Conservation (phyloP, 1,140 invertebrate genomes). For the Xylocopa sonorina region DNA sequence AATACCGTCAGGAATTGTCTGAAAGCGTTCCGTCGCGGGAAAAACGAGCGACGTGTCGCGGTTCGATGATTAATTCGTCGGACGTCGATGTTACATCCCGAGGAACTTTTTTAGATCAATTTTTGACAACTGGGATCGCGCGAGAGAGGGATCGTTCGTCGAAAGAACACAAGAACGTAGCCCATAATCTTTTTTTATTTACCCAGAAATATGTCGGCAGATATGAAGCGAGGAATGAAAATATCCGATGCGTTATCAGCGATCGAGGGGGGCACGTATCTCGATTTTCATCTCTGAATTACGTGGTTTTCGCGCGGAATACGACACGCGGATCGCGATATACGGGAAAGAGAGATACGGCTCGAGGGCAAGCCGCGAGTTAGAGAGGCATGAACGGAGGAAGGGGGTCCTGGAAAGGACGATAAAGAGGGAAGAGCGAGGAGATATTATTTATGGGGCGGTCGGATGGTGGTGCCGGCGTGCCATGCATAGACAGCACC, state of each 20-base stretch:
- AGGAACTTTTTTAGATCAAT: background rate
- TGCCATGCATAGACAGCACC: constrained; percentile 79
- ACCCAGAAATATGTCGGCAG: too few relatives aligned
- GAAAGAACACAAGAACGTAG: too few relatives aligned
- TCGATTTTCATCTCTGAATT: constrained; percentile 17
- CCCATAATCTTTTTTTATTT: too few relatives aligned
- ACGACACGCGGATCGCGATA: constrained; percentile 1
- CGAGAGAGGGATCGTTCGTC: too few relatives aligned
- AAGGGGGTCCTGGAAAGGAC: constrained; percentile 63
- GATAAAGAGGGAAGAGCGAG: constrained; percentile 42
- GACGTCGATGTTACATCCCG: background rate
- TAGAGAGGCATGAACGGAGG: constrained; percentile 43
- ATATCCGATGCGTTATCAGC: background rate
- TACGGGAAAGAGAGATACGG: constrained; percentile 30
- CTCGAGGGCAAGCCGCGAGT: constrained; percentile 3
- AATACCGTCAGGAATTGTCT: constrained; percentile 72
- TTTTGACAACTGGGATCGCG: too few relatives aligned
- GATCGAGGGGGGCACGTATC: constrained; percentile 27
- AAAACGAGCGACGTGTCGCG: background rate
- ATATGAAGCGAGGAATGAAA: too few relatives aligned
- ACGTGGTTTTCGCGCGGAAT: constrained; percentile 31
- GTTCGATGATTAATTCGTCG: constrained; percentile 30
- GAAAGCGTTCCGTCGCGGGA: constrained; percentile 59
- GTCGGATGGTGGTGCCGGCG: constrained; percentile 73
- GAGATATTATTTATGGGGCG: constrained; percentile 77